phyloP scores from a whole-genome alignment of 2,113 vertebrate genomes.

The Sturnus vulgaris region DNA sequence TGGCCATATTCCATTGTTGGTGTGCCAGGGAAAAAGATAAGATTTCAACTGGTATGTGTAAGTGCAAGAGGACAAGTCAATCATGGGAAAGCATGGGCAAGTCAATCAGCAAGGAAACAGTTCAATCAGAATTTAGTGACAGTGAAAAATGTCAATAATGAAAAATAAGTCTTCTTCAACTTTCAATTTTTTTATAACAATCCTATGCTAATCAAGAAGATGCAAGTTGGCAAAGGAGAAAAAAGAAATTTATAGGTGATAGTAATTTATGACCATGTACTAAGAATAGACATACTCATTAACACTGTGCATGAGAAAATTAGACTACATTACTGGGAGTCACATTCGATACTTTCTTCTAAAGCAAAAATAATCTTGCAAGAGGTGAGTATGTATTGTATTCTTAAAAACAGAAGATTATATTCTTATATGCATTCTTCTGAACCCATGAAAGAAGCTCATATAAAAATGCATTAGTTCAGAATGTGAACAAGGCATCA shows the following conservation, averaged over 20 bases:
- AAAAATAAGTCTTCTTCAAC: background rate
- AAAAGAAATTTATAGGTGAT: constrained; percentile 25
- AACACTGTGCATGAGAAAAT: background rate
- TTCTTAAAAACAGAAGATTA: background rate
- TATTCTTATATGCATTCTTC: background rate
- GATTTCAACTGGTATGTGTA: background rate
- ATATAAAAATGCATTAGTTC: constrained; percentile 6
- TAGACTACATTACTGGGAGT: background rate
- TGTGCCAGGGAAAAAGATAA: background rate
- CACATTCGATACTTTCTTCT: background rate
- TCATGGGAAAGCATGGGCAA: background rate
- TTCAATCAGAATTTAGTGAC: background rate
- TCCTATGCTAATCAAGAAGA: background rate
- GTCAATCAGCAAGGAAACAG: background rate
- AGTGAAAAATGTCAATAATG: background rate
- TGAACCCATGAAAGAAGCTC: background rate
- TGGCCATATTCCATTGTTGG: background rate
- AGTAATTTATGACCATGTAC: constrained; percentile 14
- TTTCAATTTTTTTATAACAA: background rate
- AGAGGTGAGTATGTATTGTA: background rate
- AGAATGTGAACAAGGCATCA: background rate
- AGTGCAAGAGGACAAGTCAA: background rate
- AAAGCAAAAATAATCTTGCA: background rate
- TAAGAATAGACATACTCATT: constrained; percentile 50
- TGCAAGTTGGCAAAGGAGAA: background rate